Percentiles rank a stretch among this genome's conserved stretches.
Conservation (phyloP, 2,113 vertebrate species). For the Catharus fuscescens region DNA sequence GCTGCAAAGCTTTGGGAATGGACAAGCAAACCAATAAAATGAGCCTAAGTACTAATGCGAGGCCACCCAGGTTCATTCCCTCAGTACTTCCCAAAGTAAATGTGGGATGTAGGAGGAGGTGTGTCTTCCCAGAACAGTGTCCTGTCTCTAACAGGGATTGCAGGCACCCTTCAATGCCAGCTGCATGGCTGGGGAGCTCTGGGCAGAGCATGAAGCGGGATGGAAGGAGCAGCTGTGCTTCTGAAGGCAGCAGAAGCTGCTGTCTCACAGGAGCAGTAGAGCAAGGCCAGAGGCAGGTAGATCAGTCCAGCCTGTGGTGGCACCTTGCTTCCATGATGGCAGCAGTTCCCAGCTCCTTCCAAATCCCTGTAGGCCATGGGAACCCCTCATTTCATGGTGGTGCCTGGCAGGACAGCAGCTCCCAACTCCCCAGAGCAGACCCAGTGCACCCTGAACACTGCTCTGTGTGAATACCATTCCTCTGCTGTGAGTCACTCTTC, state of each 20-base stretch:
- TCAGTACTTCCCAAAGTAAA: background rate
- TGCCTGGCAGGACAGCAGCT: background rate
- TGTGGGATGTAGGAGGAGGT: background rate
- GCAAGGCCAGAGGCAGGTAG: background rate
- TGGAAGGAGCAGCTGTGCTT: background rate
- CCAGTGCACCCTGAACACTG: background rate
- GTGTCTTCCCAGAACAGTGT: background rate
- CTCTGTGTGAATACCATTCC: background rate
- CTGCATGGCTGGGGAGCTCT: background rate
- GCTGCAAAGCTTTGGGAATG: constrained; percentile 24
- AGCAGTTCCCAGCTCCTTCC: background rate
- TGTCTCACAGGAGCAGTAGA: background rate
- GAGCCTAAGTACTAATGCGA: background rate
- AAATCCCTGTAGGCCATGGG: accelerated
- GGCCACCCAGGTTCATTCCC: constrained; percentile 21
- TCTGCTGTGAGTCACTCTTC: background rate
- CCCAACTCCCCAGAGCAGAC: background rate
- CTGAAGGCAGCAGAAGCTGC: background rate
- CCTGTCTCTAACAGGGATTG: background rate
- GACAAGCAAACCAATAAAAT: constrained; percentile 46
- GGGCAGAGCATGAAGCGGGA: background rate
- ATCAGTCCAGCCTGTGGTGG: background rate
- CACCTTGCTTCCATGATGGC: background rate
- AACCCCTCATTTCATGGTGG: background rate
- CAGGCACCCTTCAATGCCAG: background rate